Evolutionary conservation across 2,888 invertebrate species (phyloP).

Genomic region (Ctenicera cuprea): DNA sequence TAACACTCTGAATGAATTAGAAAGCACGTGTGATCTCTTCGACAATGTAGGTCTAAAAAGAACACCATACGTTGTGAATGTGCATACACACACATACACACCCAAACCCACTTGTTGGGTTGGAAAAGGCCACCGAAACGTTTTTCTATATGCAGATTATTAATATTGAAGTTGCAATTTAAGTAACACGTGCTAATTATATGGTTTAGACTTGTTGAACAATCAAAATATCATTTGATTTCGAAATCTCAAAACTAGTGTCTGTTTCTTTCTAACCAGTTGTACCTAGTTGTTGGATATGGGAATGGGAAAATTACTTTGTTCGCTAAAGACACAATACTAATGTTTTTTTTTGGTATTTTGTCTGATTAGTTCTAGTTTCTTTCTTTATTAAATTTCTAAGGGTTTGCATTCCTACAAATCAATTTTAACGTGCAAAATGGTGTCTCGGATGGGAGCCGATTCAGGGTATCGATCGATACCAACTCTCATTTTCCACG

Average conservation of each 20-base stretch:
- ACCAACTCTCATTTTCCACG: slow-evolving; percentile 6
- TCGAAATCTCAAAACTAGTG: too few species aligned
- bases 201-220: too few species aligned
- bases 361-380: too few species aligned
- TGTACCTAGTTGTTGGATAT: too few species aligned
- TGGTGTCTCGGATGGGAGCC: background rate
- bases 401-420: too few species aligned
- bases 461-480: slow-evolving; percentile 4
- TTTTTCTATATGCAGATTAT: slow-evolving; percentile 20
- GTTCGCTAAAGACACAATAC: too few species aligned
- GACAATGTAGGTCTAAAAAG: slow-evolving; percentile 16
- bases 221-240: too few species aligned
- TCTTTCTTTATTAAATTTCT: too few species aligned
- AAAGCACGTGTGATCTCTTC: slow-evolving; percentile 21
- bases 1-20: slow-evolving; percentile 14
- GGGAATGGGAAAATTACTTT: too few species aligned
- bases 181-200: too few species aligned
- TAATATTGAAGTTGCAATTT: background rate
- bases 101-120: slow-evolving; percentile 15
- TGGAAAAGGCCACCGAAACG: slow-evolving; percentile 13
- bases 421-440: background rate
- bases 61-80: slow-evolving; percentile 12
- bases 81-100: slow-evolving; percentile 6
- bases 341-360: too few species aligned
- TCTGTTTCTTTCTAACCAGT: too few species aligned